Evolutionary conservation across 2,888 invertebrate genomes (phyloP), one percentile per base, ranked within the genome.

Genomic region (Abrostola triplasia): DNA sequence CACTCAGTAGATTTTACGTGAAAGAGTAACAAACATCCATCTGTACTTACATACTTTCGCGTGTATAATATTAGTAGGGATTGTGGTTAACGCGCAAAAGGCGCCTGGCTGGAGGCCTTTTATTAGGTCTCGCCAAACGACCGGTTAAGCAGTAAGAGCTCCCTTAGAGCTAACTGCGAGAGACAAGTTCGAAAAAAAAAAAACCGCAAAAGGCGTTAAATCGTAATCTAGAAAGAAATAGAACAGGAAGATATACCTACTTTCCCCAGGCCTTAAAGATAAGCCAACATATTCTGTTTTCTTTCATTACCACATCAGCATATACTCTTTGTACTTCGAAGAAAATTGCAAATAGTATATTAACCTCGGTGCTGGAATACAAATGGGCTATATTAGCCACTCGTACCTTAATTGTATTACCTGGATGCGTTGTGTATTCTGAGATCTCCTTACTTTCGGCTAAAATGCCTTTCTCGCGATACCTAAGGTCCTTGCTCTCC

Each of bases 391-490:
- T 58, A 67, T 62, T 38, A 58, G 58, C 54, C 11, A 52, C 56
- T 72, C 24, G 36, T 8, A 63, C 37, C 35, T 63, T 66, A 66
- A 68, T 75, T 73, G 57, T 70, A 64, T 67, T 49, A 66, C 67
- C 63, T 57, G 41, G 41, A 24, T 59, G 44, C 54, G 24, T 52
- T 44, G 36, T 13, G 50, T 12, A 42, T 53, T 41, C 37, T n/a
- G 42, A 50, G 60, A 76, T 66, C 67, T 78, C 66, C 66, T 77
- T 72, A 75, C 66, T 1, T 24, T 58, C 35, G 24, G 53, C 67
- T 59, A 48, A 62, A 54, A 41, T 66, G 62, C 59, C 13, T 49
- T 53, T 55, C 51, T 63, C 66, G 13, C 13, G 41, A 58, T 65
- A 56, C 59, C 49, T 55, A 49, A 47, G 41, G 61, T 61, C 48